Conservation (phyloP, 1,140 invertebrate species). For the Drosophila auraria region DNA sequence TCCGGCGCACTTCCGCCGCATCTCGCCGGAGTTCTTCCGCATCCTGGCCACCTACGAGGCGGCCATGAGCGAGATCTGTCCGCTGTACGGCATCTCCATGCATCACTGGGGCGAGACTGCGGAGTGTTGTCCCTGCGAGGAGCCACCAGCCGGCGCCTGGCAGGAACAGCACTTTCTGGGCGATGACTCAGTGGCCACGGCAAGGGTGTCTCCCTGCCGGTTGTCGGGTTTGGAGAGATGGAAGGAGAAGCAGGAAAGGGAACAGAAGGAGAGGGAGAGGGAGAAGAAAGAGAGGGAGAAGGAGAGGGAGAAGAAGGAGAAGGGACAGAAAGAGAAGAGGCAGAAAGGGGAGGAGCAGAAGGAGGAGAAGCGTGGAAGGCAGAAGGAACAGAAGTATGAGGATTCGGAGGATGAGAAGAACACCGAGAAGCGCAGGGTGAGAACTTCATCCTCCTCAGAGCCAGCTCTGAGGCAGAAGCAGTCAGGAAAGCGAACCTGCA, state of each 20-base stretch:
- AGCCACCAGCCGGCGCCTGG: not conserved
- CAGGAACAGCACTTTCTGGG: conserved; percentile 20
- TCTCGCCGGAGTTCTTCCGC: conserved; percentile 69
- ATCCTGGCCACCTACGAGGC: conserved; percentile 67
- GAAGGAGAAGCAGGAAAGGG: not conserved
- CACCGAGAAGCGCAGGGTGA: not conserved
- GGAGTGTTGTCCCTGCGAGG: conserved; percentile 27
- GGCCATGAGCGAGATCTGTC: conserved; percentile 51
- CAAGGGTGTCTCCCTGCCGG: not conserved
- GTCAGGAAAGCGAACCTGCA: not conserved
- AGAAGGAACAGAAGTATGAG: not conserved
- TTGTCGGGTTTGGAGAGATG: no score
- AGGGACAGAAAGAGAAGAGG: no score
- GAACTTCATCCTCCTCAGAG: not conserved
- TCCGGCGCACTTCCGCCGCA: conserved; percentile 58
- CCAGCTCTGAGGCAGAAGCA: no score
- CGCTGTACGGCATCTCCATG: conserved; percentile 59
- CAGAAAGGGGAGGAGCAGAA: no score
- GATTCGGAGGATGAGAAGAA: no score
- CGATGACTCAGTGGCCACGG: conserved; percentile 26
- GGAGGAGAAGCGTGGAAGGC: no score
- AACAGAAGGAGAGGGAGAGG: not conserved
- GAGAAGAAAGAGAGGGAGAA: not conserved
- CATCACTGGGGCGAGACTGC: conserved; percentile 12
- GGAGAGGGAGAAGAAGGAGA: not conserved